Evolutionary conservation across 2,113 vertebrate species (phyloP).

Genomic region (Vombatus ursinus): DNA sequence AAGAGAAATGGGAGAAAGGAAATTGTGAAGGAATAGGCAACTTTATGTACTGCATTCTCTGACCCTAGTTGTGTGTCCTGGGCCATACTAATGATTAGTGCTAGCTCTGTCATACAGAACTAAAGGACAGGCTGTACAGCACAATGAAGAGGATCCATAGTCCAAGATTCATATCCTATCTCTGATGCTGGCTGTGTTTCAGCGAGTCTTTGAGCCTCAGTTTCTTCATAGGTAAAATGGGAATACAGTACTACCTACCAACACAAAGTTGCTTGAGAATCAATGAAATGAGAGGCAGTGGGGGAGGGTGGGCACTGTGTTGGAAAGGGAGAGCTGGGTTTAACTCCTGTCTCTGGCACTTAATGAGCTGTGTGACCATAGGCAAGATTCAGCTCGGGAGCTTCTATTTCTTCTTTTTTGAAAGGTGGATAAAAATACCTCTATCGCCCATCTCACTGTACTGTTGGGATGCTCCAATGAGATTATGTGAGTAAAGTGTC

Average conservation of each 20-base stretch:
- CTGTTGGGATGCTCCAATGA: not conserved
- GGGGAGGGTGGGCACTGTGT: not conserved
- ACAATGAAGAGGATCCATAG: not conserved
- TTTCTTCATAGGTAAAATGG: not conserved
- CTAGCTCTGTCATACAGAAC: not conserved
- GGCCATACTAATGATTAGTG: not conserved
- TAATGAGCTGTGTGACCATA: not conserved
- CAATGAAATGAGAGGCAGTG: not conserved
- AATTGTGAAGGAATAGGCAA: not conserved
- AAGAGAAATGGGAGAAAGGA: not conserved
- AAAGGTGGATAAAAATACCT: not conserved
- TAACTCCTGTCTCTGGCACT: not conserved
- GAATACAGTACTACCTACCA: not conserved
- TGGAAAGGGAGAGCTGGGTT: not conserved
- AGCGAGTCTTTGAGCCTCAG: not conserved
- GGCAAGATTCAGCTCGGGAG: not conserved
- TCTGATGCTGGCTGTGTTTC: not conserved
- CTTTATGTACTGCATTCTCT: not conserved
- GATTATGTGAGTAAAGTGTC: not conserved
- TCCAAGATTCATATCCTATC: not conserved
- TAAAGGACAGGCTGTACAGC: not conserved
- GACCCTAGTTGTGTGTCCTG: not conserved
- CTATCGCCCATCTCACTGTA: not conserved
- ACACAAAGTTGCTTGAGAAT: not conserved
- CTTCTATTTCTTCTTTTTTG: not conserved